Conservation (phyloP, 2,113 vertebrate genomes). For the Triplophysa siluroides region DNA sequence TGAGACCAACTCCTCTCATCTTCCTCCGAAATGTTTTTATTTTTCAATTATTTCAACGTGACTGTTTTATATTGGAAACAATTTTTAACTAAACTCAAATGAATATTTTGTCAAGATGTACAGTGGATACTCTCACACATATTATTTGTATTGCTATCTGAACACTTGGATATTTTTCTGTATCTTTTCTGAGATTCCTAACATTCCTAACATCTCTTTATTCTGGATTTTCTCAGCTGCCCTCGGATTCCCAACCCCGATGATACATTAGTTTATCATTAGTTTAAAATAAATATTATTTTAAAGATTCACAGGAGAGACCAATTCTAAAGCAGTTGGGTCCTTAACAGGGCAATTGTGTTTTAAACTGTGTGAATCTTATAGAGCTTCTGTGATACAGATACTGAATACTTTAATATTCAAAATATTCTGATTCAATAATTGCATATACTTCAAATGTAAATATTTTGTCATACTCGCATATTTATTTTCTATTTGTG, state of each 20-base stretch:
- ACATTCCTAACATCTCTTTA: not conserved
- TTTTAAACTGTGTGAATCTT: not conserved
- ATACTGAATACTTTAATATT: too few species aligned
- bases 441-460: not conserved
- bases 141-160: not conserved
- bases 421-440: too few species aligned
- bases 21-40: not conserved
- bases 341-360: not conserved
- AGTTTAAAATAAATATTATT: too few species aligned
- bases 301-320: conserved; percentile 7
- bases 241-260: not conserved
- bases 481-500: too few species aligned
- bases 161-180: not conserved
- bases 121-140: too few species aligned
- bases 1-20: not conserved
- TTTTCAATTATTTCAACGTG: too few species aligned
- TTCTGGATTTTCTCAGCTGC: not conserved
- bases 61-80: too few species aligned
- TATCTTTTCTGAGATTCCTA: not conserved
- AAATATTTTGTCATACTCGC: not conserved
- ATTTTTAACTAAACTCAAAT: too few species aligned
- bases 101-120: too few species aligned
- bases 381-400: not conserved
- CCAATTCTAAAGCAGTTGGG: not conserved
- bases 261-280: too few species aligned